A percentile compares a stretch with the other conserved stretches of the same genome.
Evolutionary conservation across 2,113 vertebrate species (phyloP).

Genomic region (Erpornis zantholeuca): DNA sequence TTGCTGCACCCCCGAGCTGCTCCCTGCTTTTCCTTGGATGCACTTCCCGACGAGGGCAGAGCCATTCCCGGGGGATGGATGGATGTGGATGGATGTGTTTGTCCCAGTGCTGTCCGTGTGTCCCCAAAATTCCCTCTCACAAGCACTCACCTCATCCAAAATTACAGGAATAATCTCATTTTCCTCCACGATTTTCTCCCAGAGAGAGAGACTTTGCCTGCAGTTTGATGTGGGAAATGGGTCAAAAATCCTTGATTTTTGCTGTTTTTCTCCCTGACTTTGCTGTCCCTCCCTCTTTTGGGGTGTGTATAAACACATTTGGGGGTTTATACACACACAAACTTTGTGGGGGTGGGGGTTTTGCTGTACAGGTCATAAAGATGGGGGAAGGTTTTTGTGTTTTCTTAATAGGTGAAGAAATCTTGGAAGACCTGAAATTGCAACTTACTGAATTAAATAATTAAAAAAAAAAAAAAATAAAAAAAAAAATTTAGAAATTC

Average conservation of each 20-base stretch:
- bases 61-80: background rate
- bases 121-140: background rate
- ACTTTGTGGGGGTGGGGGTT: background rate
- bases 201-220: background rate
- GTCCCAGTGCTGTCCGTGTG: background rate
- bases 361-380: slow-evolving; percentile 74
- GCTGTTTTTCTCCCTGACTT: background rate
- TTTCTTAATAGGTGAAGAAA: slow-evolving; percentile 88
- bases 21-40: background rate
- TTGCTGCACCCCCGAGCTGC: background rate
- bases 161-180: background rate
- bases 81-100: background rate
- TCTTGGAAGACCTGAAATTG: slow-evolving; percentile 84
- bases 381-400: slow-evolving; percentile 79
- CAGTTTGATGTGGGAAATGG: slow-evolving; percentile 16
- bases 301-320: slow-evolving; percentile 57
- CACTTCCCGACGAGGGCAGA: background rate
- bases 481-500: background rate
- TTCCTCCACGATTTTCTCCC: background rate
- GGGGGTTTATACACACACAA: slow-evolving; percentile 54
- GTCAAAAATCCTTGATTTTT: slow-evolving; percentile 2
- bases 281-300: background rate
- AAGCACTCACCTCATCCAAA: background rate
- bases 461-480: background rate
- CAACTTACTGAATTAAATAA: slow-evolving; percentile 76